Evolutionary conservation across 2,888 invertebrate species (phyloP), one percentile per base, ranked within the genome.

Genomic region (Scaptomyza cyrtandrae): DNA sequence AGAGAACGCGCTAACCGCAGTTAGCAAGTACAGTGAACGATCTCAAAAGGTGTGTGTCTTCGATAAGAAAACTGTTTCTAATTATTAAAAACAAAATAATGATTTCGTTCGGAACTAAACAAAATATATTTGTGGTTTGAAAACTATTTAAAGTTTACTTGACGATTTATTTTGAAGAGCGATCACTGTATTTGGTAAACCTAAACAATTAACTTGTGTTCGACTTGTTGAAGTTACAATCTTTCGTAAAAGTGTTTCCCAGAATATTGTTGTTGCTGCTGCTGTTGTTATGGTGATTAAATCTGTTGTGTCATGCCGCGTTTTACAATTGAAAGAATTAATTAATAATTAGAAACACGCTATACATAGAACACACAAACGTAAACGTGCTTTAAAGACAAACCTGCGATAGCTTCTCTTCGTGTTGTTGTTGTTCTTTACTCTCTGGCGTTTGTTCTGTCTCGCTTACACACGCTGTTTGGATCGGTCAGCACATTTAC

Each of bases 281-380:
- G 16, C 1, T 41, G 37, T 46, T 39, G 37, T n/a, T 24, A 24
- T 45, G 11, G 29, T 58, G 45, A 43, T 45, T 16, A 44, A 44
- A 24, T 62, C 16, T 62, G 75, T 46, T 69, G 69, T 78, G 59
- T 69, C 79, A 75, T 69, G 69, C 31, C 49, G 61, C 11, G 69
- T 58, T 64, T 50, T 31, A 5, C 24, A 58, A 74, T 64, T 16
- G 10, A 24, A 19, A 53, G 45, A 58, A 74, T 58, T 43, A 43
- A 73, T 56, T 58, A 62, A 54, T 43, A 71, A 59, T 48, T 65
- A 43, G 50, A 48, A n/a, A 16, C 69, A 70, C 57, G 58, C 43
- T 10, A 46, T 48, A 46, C 10, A 52, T 56, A 46, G 16, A 60
- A 44, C 9, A 46, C 41, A 49, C 54, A 46, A 14, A 50, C 41